A percentile compares a stretch with the other conserved stretches of the same genome.
These are phyloP conservation scores for Drosophila cognata DNA, from an alignment of 2,888 invertebrate genomes.

Conservation along the genomic window DNA sequence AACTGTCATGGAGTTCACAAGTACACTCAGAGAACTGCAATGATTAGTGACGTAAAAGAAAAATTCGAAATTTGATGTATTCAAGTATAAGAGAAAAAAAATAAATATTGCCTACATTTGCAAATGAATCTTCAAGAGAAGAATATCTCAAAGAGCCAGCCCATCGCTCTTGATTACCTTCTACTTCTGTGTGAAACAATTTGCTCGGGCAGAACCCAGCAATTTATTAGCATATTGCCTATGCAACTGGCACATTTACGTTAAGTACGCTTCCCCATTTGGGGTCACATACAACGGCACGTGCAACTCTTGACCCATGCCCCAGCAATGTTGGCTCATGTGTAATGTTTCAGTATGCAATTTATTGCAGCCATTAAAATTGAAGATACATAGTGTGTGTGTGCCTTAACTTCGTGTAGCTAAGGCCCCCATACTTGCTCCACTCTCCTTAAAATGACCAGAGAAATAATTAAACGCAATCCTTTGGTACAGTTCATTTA, in stretches of 20 bases:
- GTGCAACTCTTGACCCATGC: slow-evolving; percentile 28
- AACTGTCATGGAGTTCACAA: not conserved
- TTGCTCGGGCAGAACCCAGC: slow-evolving; percentile 3
- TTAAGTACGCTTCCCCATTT: slow-evolving; percentile 4
- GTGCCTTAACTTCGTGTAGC: slow-evolving; percentile 6
- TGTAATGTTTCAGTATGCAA: slow-evolving; percentile 55
- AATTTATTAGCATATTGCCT: slow-evolving; percentile 31
- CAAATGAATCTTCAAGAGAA: not conserved
- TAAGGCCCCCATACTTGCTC: not conserved
- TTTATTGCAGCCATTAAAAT: slow-evolving; percentile 59
- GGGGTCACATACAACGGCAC: not conserved
- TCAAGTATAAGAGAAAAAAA: not conserved
- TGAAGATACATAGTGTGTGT: slow-evolving; percentile 20
- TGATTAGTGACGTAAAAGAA: not conserved
- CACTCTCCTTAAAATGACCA: slow-evolving; percentile 21
- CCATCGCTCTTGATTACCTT: slow-evolving; percentile 21
- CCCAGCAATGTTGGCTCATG: slow-evolving; percentile 18
- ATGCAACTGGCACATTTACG: slow-evolving; percentile 24
- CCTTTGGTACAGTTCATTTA: slow-evolving; percentile 44
- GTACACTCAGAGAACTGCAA: not conserved
- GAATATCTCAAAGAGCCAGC: not conserved
- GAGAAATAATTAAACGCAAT: slow-evolving; percentile 67
- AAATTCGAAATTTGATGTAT: not conserved
- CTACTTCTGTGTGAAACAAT: slow-evolving; percentile 1
- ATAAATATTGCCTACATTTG: not conserved